Evolutionary conservation across 2,888 invertebrate species (phyloP).

Genomic region (Acrobasis repandana): DNA sequence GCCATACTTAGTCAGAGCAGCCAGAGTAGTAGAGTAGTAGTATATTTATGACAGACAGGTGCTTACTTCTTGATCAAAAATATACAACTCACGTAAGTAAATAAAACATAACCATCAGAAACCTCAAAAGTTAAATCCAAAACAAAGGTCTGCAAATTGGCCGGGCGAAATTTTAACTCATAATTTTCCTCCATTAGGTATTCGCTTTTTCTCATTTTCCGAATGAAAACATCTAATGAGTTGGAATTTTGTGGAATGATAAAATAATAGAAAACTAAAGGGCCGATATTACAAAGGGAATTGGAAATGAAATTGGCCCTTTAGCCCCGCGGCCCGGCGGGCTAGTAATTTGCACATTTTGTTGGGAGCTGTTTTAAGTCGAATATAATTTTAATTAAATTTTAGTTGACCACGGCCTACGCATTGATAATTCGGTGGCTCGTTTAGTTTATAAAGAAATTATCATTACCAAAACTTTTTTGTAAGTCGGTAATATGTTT

Average conservation of each 20-base stretch:
- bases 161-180: slow-evolving; percentile 13
- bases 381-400: background rate
- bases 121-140: slow-evolving; percentile 15
- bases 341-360: slow-evolving; percentile 12
- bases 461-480: background rate
- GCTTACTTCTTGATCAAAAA: no score
- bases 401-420: background rate
- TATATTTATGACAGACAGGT: no score
- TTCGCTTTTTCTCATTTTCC: slow-evolving; percentile 24
- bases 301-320: slow-evolving; percentile 19
- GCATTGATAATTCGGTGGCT: background rate
- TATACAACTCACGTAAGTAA: no score
- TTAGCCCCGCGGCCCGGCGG: slow-evolving; percentile 6
- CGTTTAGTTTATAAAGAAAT: background rate
- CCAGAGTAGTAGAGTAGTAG: no score
- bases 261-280: slow-evolving; percentile 24
- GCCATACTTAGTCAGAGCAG: no score
- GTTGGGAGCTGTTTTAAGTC: background rate
- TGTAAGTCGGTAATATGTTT: no score
- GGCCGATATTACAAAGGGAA: slow-evolving; percentile 18
- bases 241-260: slow-evolving; percentile 22
- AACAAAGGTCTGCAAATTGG: slow-evolving; percentile 21
- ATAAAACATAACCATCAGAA: background rate
- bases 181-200: slow-evolving; percentile 22
- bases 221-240: slow-evolving; percentile 23